A percentile compares a stretch with the other conserved stretches of the same genome.
phyloP scores from a whole-genome alignment of 2,797 vertebrate genomes.

The Hozukius guyotensis region DNA sequence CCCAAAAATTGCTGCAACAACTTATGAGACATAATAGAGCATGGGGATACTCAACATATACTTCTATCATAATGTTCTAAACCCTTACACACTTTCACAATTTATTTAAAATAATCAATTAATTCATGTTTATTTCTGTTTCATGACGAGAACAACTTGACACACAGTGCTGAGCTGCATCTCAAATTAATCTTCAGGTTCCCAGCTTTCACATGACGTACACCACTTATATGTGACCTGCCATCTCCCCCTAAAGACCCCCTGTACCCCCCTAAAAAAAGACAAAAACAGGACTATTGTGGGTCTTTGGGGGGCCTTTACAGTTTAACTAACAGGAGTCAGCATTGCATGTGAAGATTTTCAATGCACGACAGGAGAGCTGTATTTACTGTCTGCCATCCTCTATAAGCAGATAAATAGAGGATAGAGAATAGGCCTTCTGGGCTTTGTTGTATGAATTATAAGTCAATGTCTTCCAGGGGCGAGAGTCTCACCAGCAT shows the following conservation, averaged over 20 bases:
- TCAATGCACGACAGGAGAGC: conserved; percentile 31
- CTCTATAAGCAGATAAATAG: conserved; percentile 5
- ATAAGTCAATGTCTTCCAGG: conserved; percentile 28
- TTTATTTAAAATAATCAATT: rapidly evolving
- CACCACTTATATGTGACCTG: not conserved
- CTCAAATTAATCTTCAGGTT: not conserved
- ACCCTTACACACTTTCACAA: too few relatives aligned
- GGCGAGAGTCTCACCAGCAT: conserved; percentile 6
- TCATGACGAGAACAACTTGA: not conserved
- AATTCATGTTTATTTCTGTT: not conserved
- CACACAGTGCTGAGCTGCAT: not conserved
- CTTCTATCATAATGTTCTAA: too few relatives aligned
- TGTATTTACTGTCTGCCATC: conserved; percentile 18
- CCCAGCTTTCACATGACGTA: not conserved
- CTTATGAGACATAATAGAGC: rapidly evolving
- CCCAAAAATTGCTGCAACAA: too few relatives aligned
- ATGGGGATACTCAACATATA: rapidly evolving
- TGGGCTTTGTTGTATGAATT: conserved; percentile 28
- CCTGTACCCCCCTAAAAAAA: not conserved
- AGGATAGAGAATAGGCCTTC: not conserved
- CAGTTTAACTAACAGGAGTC: conserved; percentile 11
- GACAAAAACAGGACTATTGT: not conserved
- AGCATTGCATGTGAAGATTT: conserved; percentile 26
- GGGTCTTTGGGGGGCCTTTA: not conserved
- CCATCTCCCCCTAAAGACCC: not conserved